phyloP scores from a whole-genome alignment of 2,113 vertebrate genomes.

The Pycnonotus jocosus region DNA sequence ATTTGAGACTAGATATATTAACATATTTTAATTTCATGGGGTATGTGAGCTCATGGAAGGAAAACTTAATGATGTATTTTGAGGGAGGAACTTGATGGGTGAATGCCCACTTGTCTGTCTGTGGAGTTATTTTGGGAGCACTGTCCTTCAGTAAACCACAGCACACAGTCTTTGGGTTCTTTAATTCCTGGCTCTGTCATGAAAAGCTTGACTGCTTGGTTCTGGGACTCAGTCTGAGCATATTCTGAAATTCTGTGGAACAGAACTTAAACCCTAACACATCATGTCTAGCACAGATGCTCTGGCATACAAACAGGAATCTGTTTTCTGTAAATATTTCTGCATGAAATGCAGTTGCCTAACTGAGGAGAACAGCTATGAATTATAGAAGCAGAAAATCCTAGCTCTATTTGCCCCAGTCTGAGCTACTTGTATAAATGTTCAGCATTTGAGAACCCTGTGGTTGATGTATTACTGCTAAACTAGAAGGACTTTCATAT shows the following conservation, averaged over 20 bases:
- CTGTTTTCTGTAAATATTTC: constrained; percentile 34
- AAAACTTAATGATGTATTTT: background rate
- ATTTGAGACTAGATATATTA: background rate
- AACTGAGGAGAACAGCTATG: background rate
- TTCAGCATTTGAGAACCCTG: background rate
- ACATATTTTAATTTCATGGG: background rate
- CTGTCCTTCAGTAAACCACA: background rate
- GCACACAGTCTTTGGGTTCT: background rate
- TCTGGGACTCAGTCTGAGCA: background rate
- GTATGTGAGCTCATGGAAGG: background rate
- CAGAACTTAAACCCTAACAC: background rate
- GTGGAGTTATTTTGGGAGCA: background rate
- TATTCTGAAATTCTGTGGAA: background rate
- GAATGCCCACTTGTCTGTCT: background rate
- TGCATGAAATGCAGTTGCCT: background rate
- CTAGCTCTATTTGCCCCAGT: background rate
- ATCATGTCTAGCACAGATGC: background rate
- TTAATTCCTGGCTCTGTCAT: background rate
- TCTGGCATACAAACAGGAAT: background rate
- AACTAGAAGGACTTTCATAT: background rate
- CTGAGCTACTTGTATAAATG: background rate
- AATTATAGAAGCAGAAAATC: background rate
- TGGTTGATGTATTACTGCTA: background rate
- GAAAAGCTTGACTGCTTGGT: background rate
- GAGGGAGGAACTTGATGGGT: background rate